Evolutionary conservation across 2,888 invertebrate species (phyloP), one percentile per base, ranked within the genome.

Genomic region (Invenusta paracnida): DNA sequence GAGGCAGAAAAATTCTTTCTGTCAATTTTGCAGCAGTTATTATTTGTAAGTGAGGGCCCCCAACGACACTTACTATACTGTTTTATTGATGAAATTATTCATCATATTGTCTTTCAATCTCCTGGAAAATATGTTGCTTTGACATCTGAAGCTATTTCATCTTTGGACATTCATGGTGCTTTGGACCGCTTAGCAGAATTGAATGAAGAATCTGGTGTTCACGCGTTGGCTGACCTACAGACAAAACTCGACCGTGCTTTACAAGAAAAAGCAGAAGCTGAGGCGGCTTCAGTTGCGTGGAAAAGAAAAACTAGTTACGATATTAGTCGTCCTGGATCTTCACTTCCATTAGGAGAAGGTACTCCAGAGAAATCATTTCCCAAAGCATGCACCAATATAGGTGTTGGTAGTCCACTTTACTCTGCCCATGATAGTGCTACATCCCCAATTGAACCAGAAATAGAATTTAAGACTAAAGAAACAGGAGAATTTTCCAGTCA

Each of bases 51-150:
- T 29, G 84, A 84, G 13, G 73, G 27, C 5, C 84, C 84, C 2
- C 66, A 67, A 27, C 66, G 84, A 25, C 28, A 84, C 5, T 27
- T 67, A 2, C 11, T 84, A 1, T 84, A 29, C 48, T 23, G 28
- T 5, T n/a, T 84, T n/a, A 84, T 84, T n/a, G 67, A 84, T 25
- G 84, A 84, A 29, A 73, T 84, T 73, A 67, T 84, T 30, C 25
- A 67, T 27, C 28, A 84, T 67, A 29, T 84, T 5, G 73, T 67
- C 29, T 30, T 84, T 27, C 84, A 84, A 28, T 67, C 67, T 67
- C 27, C 27, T 67, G 84, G 84, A 66, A 84, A 67, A 5, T 66
- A 73, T 25, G 17, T 73, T 1, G 84, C 67, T 25, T 67, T 73
- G 0, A 67, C 73, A 5, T 67, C 73, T 73, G 73, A 73, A 73